Conservation (phyloP, 2,113 vertebrate species). For the Sterrhoptilus dennistouni region DNA sequence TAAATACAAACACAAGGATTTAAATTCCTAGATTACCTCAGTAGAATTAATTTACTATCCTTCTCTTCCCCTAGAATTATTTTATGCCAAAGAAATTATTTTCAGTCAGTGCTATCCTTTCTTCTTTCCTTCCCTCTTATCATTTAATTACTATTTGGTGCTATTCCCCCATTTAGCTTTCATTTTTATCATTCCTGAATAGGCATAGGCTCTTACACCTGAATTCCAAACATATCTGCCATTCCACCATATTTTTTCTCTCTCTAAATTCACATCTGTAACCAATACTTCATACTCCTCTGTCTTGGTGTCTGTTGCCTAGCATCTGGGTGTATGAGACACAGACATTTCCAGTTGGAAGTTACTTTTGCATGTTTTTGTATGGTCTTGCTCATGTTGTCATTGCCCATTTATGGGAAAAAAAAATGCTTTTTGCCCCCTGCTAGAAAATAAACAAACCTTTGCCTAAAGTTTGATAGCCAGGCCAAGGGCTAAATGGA, state of each 20-base stretch:
- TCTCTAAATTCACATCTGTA: not conserved
- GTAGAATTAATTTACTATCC: not conserved
- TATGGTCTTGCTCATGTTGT: not conserved
- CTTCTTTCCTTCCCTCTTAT: constrained; percentile 16
- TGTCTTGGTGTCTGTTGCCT: not conserved
- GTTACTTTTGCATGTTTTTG: not conserved
- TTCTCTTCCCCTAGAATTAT: constrained; percentile 31
- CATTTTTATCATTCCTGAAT: not conserved
- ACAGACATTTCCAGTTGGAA: not conserved
- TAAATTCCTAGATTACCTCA: constrained; percentile 11
- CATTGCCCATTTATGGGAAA: not conserved
- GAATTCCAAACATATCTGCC: not conserved
- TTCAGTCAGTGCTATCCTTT: not conserved
- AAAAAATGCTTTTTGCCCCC: not conserved
- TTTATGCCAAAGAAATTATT: constrained; percentile 26
- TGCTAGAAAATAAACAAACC: not conserved
- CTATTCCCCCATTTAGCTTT: not conserved
- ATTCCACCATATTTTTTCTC: not conserved
- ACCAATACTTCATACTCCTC: not conserved
- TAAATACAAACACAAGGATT: constrained; percentile 12
- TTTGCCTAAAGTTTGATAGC: not conserved
- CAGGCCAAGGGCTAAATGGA: not conserved
- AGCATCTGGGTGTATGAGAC: not conserved
- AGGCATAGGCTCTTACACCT: not conserved
- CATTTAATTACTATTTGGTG: constrained; percentile 41